Evolutionary conservation across 2,113 vertebrate genomes (phyloP), one percentile per base, ranked within the genome.

Genomic region (Erpornis zantholeuca): DNA sequence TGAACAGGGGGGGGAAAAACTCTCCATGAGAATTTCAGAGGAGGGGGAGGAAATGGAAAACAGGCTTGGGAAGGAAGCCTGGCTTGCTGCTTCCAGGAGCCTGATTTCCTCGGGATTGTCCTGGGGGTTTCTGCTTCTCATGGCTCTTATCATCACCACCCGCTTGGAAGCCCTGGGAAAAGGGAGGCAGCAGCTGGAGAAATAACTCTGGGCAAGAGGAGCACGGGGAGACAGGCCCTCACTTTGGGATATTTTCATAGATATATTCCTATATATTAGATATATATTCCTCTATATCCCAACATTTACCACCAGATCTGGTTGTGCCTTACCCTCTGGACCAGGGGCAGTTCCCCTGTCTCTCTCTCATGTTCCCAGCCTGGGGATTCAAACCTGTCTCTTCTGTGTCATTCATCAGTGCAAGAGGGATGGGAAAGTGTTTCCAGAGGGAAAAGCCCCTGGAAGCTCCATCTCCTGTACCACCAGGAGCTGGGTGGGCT

Each of bases 1-100:
- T 25, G 82, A 71, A 57, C 44, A 28, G 61, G 36, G 53, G 10
- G 13, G 54, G 61, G 59, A 63, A 65, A 68, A 56, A 36, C 49
- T 76, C 80, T 82, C 21, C 4, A 53, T 3, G 63, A 96, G 73
- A 80, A 95, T 90, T 97, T 92, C 52, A 50, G 89, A 66, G 85
- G 75, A 87, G 82, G 85, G 31, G 77, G 28, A 92, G 79, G 82
- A 93, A 94, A 92, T 88, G 61, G 83, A 90, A 92, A 93, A 49
- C 57, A 92, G 78, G 73, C 76, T 88, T 14, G 47, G 38, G 85
- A 86, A 82, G 90, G 82, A 90, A 85, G 21, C 42, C 42, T 73
- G 35, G 40, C 61, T 82, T 2, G 0, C 75, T 89, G 86, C 78
- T 94, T 87, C 86, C 93, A 92, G 80, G 53, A 75, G 47, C 71